Conservation (phyloP, 2,797 vertebrate genomes). For the Eremophila alpestris region DNA sequence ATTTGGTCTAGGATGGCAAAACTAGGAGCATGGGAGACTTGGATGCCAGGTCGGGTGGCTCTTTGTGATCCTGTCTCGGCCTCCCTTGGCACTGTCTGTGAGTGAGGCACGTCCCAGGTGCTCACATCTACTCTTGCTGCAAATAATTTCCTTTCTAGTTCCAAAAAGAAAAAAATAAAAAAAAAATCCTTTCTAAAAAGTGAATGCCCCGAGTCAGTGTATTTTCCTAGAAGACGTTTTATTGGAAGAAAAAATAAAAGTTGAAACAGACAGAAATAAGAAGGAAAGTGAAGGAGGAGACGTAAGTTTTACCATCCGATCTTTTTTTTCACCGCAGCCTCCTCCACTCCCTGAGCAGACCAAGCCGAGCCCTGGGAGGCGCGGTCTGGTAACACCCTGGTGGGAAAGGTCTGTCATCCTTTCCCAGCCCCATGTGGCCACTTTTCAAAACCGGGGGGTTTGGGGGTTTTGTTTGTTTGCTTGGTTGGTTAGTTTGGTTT, state of each 20-base stretch:
- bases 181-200: background rate
- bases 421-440: background rate
- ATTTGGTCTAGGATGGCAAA: background rate
- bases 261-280: background rate
- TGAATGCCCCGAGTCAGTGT: background rate
- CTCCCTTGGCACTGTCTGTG: background rate
- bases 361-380: background rate
- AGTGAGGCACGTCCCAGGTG: background rate
- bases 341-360: background rate
- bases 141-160: background rate
- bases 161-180: background rate
- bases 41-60: fast-evolving
- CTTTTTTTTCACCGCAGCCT: fast-evolving
- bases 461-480: too few relatives aligned
- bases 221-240: background rate
- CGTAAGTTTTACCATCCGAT: background rate
- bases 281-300: background rate
- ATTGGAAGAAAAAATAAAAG: background rate
- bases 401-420: background rate
- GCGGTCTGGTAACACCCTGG: fast-evolving
- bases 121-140: background rate
- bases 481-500: background rate
- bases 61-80: fast-evolving
- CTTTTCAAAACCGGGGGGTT: background rate
- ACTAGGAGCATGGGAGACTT: background rate